phyloP scores from a whole-genome alignment of 2,888 invertebrate genomes.

The Lamproptera curius region DNA sequence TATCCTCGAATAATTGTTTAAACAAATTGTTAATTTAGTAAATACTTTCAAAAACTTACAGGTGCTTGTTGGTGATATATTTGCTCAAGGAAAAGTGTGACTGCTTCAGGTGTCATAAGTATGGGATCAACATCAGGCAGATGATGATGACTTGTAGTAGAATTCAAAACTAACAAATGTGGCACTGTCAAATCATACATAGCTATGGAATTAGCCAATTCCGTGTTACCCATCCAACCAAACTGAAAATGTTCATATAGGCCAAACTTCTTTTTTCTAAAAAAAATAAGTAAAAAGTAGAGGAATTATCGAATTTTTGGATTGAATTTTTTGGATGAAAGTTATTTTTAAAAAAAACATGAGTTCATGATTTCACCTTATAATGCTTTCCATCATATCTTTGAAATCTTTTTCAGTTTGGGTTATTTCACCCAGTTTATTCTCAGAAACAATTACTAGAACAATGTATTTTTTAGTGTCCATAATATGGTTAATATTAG shows the following conservation, averaged over 20 bases:
- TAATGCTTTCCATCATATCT: slow-evolving; percentile 90
- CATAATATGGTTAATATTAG: slow-evolving; percentile 90
- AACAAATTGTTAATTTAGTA: too few relatives aligned
- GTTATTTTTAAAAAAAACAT: too few relatives aligned
- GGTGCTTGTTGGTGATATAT: slow-evolving; percentile 88
- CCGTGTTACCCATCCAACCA: slow-evolving; percentile 95
- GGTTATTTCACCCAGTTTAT: slow-evolving; percentile 88
- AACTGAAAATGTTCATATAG: slow-evolving; percentile 94
- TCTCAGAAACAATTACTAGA: slow-evolving; percentile 91
- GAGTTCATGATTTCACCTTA: slow-evolving; percentile 58
- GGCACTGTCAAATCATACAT: slow-evolving; percentile 92
- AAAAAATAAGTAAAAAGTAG: too few relatives aligned
- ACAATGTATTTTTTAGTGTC: slow-evolving; percentile 92
- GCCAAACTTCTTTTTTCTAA: slow-evolving; percentile 79
- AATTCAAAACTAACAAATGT: slow-evolving; percentile 93
- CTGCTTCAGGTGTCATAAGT: slow-evolving; percentile 87
- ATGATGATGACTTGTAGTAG: slow-evolving; percentile 94
- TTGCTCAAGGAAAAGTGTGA: slow-evolving; percentile 86
- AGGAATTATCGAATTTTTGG: too few relatives aligned
- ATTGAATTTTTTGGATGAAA: too few relatives aligned
- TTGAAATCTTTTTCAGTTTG: slow-evolving; percentile 89
- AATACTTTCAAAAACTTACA: slow-evolving; percentile 69
- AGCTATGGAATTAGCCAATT: slow-evolving; percentile 95
- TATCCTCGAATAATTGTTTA: too few relatives aligned
- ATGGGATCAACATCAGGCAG: slow-evolving; percentile 91